These are phyloP conservation scores for Peromyscus polionotus DNA, from an alignment of 2,113 vertebrate genomes.

Conservation along the genomic window DNA sequence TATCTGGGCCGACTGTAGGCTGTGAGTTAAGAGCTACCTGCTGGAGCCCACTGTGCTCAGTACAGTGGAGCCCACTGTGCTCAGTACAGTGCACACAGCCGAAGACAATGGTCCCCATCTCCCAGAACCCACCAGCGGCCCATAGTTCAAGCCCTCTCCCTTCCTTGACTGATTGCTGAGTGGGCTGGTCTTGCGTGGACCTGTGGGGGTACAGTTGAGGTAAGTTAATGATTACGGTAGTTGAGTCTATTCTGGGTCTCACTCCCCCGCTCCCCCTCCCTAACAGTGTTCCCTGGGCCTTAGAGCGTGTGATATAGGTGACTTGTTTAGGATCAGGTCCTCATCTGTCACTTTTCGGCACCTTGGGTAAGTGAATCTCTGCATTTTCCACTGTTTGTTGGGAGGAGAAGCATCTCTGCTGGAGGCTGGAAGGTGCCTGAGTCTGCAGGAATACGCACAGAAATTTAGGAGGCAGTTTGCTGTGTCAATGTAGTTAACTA, in stretches of 20 bases:
- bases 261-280: fast-evolving
- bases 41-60: background rate
- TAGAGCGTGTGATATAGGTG: background rate
- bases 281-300: background rate
- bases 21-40: background rate
- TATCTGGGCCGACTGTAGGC: background rate
- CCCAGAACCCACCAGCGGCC: background rate
- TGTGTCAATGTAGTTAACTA: background rate
- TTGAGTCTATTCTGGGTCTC: background rate
- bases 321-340: background rate
- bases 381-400: background rate
- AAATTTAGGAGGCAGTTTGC: background rate
- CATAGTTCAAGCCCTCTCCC: background rate
- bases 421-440: background rate
- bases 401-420: background rate
- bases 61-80: background rate
- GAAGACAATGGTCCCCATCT: background rate
- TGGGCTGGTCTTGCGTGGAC: background rate
- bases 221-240: background rate
- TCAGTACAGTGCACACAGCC: background rate
- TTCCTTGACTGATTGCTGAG: background rate
- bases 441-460: background rate
- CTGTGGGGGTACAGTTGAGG: background rate
- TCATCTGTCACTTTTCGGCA: background rate
- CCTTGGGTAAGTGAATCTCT: background rate